These are phyloP conservation scores for Philantomba maxwellii DNA, from an alignment of 2,113 vertebrate genomes.

Conservation along the genomic window DNA sequence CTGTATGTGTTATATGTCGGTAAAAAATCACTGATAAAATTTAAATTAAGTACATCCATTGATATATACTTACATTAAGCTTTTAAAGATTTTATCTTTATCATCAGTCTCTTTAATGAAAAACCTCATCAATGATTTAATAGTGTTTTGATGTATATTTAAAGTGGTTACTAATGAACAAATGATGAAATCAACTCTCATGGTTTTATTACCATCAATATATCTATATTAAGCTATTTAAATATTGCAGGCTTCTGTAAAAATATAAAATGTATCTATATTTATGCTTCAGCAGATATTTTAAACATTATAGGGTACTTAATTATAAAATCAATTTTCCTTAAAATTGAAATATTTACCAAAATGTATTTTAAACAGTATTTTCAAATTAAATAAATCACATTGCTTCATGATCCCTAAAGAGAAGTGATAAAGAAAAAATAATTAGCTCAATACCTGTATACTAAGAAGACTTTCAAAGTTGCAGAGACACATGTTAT, in stretches of 20 bases:
- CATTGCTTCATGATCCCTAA: slow-evolving; percentile 60
- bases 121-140: background rate
- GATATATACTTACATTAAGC: background rate
- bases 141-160: background rate
- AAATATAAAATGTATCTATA: background rate
- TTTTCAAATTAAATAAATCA: slow-evolving; percentile 71
- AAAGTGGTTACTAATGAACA: background rate
- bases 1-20: background rate
- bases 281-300: background rate
- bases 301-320: background rate
- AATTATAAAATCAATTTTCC: slow-evolving; percentile 16
- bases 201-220: background rate
- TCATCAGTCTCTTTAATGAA: background rate
- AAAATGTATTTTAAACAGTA: slow-evolving; percentile 65
- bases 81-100: background rate
- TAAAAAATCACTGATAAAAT: background rate
- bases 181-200: background rate
- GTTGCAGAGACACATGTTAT: slow-evolving; percentile 37
- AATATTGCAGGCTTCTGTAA: background rate
- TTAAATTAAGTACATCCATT: background rate
- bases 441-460: slow-evolving; percentile 60
- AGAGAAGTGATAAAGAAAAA: slow-evolving; percentile 61
- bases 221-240: background rate
- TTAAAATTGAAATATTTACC: slow-evolving; percentile 49
- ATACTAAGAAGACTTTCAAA: slow-evolving; percentile 49